Evolutionary conservation across 1,140 invertebrate genomes (phyloP), one percentile per base, ranked within the genome.

Genomic region (Rhyzopertha dominica): DNA sequence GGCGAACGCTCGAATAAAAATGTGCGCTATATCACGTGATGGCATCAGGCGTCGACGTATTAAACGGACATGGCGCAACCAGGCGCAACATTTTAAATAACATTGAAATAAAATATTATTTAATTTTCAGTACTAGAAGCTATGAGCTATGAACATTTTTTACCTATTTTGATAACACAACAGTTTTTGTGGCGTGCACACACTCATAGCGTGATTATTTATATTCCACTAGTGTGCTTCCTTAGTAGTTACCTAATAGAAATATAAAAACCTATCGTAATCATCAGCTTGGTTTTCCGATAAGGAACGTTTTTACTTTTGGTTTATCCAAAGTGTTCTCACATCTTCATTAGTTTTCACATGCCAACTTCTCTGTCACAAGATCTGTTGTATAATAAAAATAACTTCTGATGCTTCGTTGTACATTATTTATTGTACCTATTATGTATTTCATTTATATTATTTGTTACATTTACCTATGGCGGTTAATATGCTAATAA

Each of bases 321-420:
- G n/a, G n/a, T n/a, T n/a, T n/a, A n/a, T n/a, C n/a, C n/a, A n/a
- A n/a, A n/a, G n/a, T n/a, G n/a, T n/a, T n/a, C n/a, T n/a, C n/a
- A n/a, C n/a, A n/a, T n/a, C n/a, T n/a, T n/a, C n/a, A n/a, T 5
- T 26, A 4, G 4, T 40, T 10, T 7, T 9, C 37, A 28, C 18
- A 13, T 12, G 20, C 13, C 25, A 23, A 26, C 24, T 40, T 40
- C 14, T 40, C 37, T 40, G n/a, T 5, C 16, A 38, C 16, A 10
- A 8, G 20, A 40, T 17, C 18, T 16, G 7, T 26, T 8, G n/a
- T n/a, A 26, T n/a, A 26, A 26, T n/a, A 14, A 28, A 16, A 26
- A 28, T 13, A 5, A 26, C 34, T 23, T 23, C 14, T 28, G 23
- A n/a, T n/a, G n/a, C n/a, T n/a, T n/a, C n/a, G n/a, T n/a, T n/a